Evolutionary conservation across 1,140 invertebrate genomes (phyloP).

Genomic region (Eueides isabella): DNA sequence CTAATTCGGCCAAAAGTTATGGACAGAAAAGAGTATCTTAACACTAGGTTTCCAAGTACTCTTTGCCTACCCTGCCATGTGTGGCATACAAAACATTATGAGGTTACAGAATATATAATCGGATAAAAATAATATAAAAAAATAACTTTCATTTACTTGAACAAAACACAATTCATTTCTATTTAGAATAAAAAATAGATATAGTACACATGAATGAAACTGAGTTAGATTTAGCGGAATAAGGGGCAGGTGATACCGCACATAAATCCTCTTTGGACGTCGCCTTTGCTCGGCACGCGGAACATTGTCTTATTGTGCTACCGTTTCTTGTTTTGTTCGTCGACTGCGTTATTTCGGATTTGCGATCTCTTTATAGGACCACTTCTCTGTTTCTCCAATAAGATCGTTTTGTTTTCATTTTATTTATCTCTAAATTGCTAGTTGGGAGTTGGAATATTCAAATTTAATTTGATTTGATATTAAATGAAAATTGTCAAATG

Average conservation of each 20-base stretch:
- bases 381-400: constrained; percentile 42
- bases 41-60: no score
- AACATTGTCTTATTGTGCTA: constrained; percentile 67
- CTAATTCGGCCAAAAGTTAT: no score
- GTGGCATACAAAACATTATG: no score
- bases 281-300: constrained; percentile 61
- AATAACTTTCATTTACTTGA: neutral
- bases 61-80: no score
- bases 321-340: constrained; percentile 52
- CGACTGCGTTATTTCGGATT: constrained; percentile 63
- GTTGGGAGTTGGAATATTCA: neutral
- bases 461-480: neutral
- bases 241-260: constrained; percentile 62
- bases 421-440: neutral
- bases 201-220: constrained; percentile 56
- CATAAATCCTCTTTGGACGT: constrained; percentile 63
- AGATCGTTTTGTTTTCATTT: constrained; percentile 36
- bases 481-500: no score
- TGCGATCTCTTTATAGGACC: constrained; percentile 53
- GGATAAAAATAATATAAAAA: no score
- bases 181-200: constrained; percentile 15
- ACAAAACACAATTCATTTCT: constrained; percentile 1
- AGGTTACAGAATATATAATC: no score
- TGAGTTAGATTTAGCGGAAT: constrained; percentile 49
- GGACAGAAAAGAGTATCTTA: no score